Evolutionary conservation across 2,888 invertebrate genomes (phyloP).

Genomic region (Achlya flavicornis): DNA sequence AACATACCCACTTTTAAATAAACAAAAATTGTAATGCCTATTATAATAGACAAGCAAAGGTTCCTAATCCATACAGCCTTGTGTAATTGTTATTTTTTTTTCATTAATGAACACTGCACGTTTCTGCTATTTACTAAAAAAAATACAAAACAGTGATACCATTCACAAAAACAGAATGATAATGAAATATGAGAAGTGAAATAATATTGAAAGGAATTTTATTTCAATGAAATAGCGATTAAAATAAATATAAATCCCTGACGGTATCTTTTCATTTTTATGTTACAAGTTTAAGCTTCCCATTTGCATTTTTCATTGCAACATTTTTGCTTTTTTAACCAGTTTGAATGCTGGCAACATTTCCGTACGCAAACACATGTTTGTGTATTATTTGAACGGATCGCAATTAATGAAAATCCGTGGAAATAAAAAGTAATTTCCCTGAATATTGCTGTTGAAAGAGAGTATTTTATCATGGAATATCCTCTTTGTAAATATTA

Average conservation of each 20-base stretch:
- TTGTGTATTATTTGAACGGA: conserved; percentile 17
- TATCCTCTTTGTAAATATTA: neutral
- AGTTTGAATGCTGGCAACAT: conserved; percentile 5
- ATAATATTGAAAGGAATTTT: too few species aligned
- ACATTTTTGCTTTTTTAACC: conserved; percentile 22
- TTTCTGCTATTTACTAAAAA: too few species aligned
- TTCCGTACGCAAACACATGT: conserved; percentile 13
- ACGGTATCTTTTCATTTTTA: conserved; percentile 26
- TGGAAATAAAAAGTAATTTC: neutral
- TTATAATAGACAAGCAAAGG: too few species aligned
- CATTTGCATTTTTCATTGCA: conserved; percentile 37
- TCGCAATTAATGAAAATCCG: conserved; percentile 5
- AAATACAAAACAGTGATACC: too few species aligned
- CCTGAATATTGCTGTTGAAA: neutral
- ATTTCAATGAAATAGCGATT: conserved; percentile 16
- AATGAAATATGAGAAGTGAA: too few species aligned
- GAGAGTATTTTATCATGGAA: neutral
- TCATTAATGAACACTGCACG: too few species aligned
- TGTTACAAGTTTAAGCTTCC: conserved; percentile 26
- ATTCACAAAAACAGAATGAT: too few species aligned
- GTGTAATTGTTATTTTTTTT: too few species aligned
- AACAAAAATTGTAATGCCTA: too few species aligned
- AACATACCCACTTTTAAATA: too few species aligned
- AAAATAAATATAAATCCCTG: conserved; percentile 28
- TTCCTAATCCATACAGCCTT: too few species aligned